These are phyloP conservation scores for Megaceryle maxima DNA, from an alignment of 2,113 vertebrate genomes.

Conservation along the genomic window DNA sequence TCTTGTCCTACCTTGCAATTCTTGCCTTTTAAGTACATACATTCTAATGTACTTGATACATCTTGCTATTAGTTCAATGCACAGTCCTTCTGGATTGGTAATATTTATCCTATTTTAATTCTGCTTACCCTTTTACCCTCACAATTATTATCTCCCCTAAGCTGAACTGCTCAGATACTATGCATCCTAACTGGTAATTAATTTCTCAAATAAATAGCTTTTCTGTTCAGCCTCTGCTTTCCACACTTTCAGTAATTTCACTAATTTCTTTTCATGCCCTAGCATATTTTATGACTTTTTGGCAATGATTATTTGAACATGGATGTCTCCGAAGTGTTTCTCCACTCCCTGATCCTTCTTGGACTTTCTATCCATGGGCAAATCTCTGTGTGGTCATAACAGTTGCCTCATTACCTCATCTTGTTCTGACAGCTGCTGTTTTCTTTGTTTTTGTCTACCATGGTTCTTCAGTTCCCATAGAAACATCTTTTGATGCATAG, in stretches of 20 bases:
- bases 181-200: background rate
- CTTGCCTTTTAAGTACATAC: background rate
- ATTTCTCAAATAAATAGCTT: background rate
- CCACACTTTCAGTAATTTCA: background rate
- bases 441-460: background rate
- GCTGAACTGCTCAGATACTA: background rate
- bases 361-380: background rate
- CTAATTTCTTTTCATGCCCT: slow-evolving; percentile 18
- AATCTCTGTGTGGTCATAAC: background rate
- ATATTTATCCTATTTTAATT: background rate
- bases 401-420: slow-evolving; percentile 26
- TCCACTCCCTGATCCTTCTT: background rate
- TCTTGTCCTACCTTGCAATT: background rate
- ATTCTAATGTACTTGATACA: background rate
- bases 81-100: background rate
- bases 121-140: background rate
- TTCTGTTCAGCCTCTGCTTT: background rate
- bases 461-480: slow-evolving; percentile 45
- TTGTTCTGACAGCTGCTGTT: slow-evolving; percentile 39
- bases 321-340: background rate
- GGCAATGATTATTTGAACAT: background rate
- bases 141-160: background rate
- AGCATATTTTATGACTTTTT: slow-evolving; percentile 42
- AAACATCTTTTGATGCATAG: slow-evolving; percentile 1
- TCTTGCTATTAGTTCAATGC: background rate